Evolutionary conservation across 1,140 invertebrate species (phyloP).

Genomic region (Drosophila bocqueti): DNA sequence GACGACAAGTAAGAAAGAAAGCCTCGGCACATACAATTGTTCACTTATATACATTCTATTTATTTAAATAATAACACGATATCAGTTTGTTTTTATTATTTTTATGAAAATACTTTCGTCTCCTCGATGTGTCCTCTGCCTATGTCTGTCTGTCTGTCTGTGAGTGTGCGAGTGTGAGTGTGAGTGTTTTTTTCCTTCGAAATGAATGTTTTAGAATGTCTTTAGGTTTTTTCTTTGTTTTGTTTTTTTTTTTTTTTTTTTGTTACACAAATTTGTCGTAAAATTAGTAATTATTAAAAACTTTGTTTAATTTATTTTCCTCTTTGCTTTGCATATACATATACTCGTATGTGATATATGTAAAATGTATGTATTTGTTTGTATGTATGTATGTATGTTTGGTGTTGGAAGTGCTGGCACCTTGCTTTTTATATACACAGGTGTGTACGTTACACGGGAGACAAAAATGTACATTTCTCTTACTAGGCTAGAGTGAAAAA

Average conservation of each 20-base stretch:
- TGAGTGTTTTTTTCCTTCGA: conserved; percentile 22
- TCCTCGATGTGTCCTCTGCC: conserved; percentile 40
- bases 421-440: conserved; percentile 48
- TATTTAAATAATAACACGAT: conserved; percentile 85
- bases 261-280: conserved; percentile 57
- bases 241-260: neutral
- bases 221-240: conserved; percentile 2
- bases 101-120: conserved; percentile 76
- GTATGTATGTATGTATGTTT: neutral
- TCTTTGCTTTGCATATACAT: conserved; percentile 33
- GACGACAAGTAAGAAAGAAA: conserved; percentile 44
- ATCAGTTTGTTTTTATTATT: conserved; percentile 70
- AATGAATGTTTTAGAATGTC: conserved; percentile 27
- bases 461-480: conserved; percentile 55
- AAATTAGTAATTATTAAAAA: conserved; percentile 55
- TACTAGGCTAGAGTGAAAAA: conserved; percentile 48
- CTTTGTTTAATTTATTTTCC: conserved; percentile 27
- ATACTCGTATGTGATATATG: conserved; percentile 6
- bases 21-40: conserved; percentile 56
- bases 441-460: conserved; percentile 45
- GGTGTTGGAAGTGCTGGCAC: conserved; percentile 31
- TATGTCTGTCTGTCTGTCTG: conserved; percentile 10
- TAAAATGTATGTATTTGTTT: conserved; percentile 6
- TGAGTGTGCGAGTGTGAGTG: conserved; percentile 11
- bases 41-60: conserved; percentile 84